Base-by-base conservation (phyloP, 53 echinoderm and acorn worm genomes). In the Paracentrotus lividus region DNA sequence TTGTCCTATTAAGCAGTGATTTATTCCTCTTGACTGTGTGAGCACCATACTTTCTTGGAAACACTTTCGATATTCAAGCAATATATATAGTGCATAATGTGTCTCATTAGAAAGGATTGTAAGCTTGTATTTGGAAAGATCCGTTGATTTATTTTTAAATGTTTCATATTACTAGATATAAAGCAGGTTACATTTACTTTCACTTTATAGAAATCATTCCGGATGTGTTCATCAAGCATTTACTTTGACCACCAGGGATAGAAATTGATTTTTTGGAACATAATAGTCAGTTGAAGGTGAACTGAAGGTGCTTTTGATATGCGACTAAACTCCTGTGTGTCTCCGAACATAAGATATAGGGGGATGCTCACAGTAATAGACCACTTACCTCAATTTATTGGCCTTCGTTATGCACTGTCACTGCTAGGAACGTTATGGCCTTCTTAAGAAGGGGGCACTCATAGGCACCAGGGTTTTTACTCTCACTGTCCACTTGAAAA, bases 381-480 rank as follows among this genome's bases (percentile, higher is more conserved):
- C 81, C 81, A 81, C 47, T 81, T 81, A 81, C n/a, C 47, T 26
- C n/a, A 26, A 45, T 20, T 36, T 72, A 72, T 72, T 10, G 81
- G 81, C 26, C 26, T 45, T 26, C 81, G 23, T 26, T n/a, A 81
- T 81, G 81, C 47, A 13, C 27, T 44, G 81, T 81, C 81, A 81
- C 44, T 49, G 47, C 49, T 45, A 8, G 5, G 47, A 47, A 45
- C 20, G 47, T 81, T 81, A 81, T 38, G 27, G 47, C 81, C 81
- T 47, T 81, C 5, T 81, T 26, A 27, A 81, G 47, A 81, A 81
- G 81, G n/a, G 61, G 81, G n/a, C 81, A 47, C 81, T 81, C 47
- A 45, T 26, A 47, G 81, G 47, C 81, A 45, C 81, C 47, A 47
- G 26, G 6, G 47, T n/a, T 81, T 47, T 26, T 81, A n/a, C 81